Evolutionary conservation across 2,888 invertebrate species (phyloP), one percentile per base, ranked within the genome.

Genomic region (Abrostola tripartita): DNA sequence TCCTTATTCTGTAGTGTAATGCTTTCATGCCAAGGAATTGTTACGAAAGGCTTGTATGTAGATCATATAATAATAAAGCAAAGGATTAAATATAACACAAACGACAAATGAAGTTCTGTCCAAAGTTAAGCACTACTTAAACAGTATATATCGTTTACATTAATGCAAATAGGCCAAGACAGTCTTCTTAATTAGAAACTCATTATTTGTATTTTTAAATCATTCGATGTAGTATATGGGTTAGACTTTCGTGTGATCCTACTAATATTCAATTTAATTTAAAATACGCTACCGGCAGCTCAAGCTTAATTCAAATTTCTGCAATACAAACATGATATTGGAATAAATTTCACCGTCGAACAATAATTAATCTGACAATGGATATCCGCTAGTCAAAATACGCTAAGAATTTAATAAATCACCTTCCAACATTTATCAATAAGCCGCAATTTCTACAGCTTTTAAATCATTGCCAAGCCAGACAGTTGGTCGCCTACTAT

Each of bases 401-500:
- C 53, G 51, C 71, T 65, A 71, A 65, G 65, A 65, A 60, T 60
- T 58, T 58, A 40, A 72, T 75, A 75, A 72, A 75, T 75, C 71
- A 75, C 52, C 11, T 12, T 37, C 42, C 38, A 61, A 61, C 71
- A 52, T 70, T 72, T 56, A 75, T 65, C 74, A 74, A 64, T 63
- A 55, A 59, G 50, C 50, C 2, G 52, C 76, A 75, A 75, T 71
- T 76, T 73, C 78, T 68, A 64, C 65, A 51, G 74, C 69, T 64
- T 77, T 65, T 79, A 78, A 78, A 78, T 78, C 78, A 78, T 79
- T 74, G 69, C 24, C 38, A 7, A 0, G 36, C 67, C 61, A 81
- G 79, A 79, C 79, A 78, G 78, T 65, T 52, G 57, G 81, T 79
- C 79, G 81, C 81, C 79, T 62, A 65, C 64, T 65, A 71, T 77